These are phyloP conservation scores for Oryzias melastigma DNA, from an alignment of 2,113 vertebrate genomes.

Conservation along the genomic window DNA sequence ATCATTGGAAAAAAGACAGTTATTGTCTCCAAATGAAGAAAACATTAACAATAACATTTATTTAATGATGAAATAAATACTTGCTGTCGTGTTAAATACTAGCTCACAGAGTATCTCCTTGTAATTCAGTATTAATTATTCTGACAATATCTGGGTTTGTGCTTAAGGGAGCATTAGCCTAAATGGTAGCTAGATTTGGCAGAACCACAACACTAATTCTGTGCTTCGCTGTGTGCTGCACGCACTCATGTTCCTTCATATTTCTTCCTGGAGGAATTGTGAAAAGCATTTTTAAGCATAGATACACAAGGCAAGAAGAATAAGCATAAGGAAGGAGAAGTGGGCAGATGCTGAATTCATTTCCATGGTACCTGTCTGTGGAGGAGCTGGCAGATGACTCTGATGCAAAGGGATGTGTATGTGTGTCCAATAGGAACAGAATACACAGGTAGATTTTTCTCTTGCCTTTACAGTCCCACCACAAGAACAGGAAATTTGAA, in stretches of 20 bases:
- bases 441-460: slow-evolving; percentile 28
- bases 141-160: not conserved
- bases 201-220: slow-evolving; percentile 47
- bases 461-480: slow-evolving; percentile 14
- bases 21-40: not conserved
- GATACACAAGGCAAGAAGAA: slow-evolving; percentile 42
- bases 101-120: not conserved
- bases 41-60: not conserved
- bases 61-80: not conserved
- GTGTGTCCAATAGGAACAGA: slow-evolving; percentile 46
- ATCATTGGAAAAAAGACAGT: not conserved
- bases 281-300: slow-evolving; percentile 35
- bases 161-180: slow-evolving; percentile 7
- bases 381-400: slow-evolving; percentile 47
- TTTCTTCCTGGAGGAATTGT: slow-evolving; percentile 22
- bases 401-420: slow-evolving; percentile 60
- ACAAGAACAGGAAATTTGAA: slow-evolving; percentile 7
- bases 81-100: slow-evolving; percentile 8
- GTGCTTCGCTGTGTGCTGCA: slow-evolving; percentile 30
- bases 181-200: slow-evolving; percentile 60
- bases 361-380: slow-evolving; percentile 56
- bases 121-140: too few species aligned
- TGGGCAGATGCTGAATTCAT: slow-evolving; percentile 54
- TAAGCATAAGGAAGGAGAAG: slow-evolving; percentile 43
- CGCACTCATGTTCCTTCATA: slow-evolving; percentile 36